Evolutionary conservation across 2,797 vertebrate genomes (phyloP), one percentile per base, ranked within the genome.

Genomic region (Apodemus agrarius): DNA sequence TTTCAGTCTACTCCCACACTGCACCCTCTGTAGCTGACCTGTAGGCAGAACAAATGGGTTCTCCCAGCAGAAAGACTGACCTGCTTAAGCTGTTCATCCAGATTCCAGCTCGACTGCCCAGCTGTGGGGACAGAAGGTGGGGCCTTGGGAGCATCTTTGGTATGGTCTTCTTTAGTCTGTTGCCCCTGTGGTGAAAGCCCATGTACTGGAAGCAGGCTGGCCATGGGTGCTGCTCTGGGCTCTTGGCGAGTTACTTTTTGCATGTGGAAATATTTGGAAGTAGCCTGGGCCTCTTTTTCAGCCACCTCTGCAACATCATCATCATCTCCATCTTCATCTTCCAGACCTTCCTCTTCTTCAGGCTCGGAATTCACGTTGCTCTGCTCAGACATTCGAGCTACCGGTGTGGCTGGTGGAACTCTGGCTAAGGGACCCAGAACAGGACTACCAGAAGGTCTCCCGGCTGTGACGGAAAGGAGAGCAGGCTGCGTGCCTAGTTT

Each of bases 21-120:
- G 34, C 2, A 85, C 16, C 54, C 29, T 80, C 82, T 67, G 17
- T 43, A 40, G 52, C 52, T 46, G 11, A 13, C 37, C 82, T 94
- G 89, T 12, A n/a, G 78, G 59, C 78, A 87, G 67, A 86, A 92
- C 59, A 75, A 95, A 90, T 24, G 65, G 81, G 81, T 7, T 92
- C 72, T 88, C 84, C 61, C 19, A 61, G n/a, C 59, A 82, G 75
- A 84, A 86, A 89, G 89, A 98, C 99, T 98, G 97, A 99, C 99
- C 98, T 99, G 99, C 97, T 99, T 99, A 59, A 99, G 98, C 17
- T 99, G 98, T 88, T 99, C 99, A 0, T 99, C 99, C 87, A 98
- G 98, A 95, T 98, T 98, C 99, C 99, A 99, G 97, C 98, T 98
- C 0, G 98, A 96, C 31, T 99, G 99, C 83, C 98, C 99, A 3